Evolutionary conservation across 1,140 invertebrate genomes (phyloP).

Genomic region (Ladona fulva): DNA sequence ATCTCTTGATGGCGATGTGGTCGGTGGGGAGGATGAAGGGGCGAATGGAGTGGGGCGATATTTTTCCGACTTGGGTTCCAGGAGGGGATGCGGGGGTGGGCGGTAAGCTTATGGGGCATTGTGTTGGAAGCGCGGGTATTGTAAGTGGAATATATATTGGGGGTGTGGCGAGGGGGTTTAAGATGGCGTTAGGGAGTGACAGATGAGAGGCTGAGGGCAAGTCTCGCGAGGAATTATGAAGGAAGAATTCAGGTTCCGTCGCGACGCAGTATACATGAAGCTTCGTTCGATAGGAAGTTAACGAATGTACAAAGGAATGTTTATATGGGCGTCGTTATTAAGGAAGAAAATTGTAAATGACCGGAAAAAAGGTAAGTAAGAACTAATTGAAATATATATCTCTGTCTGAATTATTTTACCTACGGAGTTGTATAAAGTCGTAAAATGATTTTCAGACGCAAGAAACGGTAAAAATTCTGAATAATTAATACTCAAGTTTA

Average conservation of each 20-base stretch:
- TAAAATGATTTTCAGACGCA: no score
- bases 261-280: no score
- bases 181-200: background rate
- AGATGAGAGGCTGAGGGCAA: background rate
- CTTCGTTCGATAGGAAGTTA: no score
- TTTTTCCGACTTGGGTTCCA: background rate
- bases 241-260: background rate
- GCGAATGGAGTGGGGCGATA: background rate
- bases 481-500: no score
- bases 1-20: background rate
- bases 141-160: background rate
- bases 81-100: background rate
- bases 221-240: background rate
- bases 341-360: no score
- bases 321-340: no score
- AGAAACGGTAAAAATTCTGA: no score
- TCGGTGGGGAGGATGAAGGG: background rate
- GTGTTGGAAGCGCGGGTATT: background rate
- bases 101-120: background rate
- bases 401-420: no score
- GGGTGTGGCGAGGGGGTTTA: background rate
- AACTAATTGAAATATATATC: no score
- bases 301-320: no score
- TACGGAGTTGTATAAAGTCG: no score
- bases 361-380: no score